Base-by-base conservation (phyloP, 2,888 invertebrate genomes). In the Aphrophora alni region DNA sequence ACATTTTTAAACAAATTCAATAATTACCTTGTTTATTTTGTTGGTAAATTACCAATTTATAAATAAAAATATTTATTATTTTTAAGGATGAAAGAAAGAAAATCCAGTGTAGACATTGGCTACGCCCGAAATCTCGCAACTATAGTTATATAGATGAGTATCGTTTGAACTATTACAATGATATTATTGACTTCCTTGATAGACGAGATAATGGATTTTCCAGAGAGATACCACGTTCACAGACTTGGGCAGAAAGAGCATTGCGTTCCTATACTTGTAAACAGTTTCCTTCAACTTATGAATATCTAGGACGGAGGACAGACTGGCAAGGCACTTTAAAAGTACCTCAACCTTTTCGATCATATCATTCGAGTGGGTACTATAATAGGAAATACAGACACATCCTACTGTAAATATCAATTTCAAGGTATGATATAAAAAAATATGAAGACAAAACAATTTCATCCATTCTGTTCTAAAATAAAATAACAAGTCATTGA, bases 171-270 rank as follows among this genome's bases (percentile, higher is more conserved):
- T 96, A 96, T 88, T 96, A 96, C 89, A 93, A 95, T 87, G 95
- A 96, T 87, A 93, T 95, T 82, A 95, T 96, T 88, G 93, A 93
- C 87, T 96, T 94, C 89, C 88, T 96, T 89, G 94, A 96, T 88
- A 92, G 93, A 87, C 91, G 94, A 85, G 92, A 93, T 88, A 90
- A 90, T 84, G 96, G 96, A 0, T 83, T 88, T 27, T 80, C 88
- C 82, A 91, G 93, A 75, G 95, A 95, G 85, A 90, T 91, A 82
- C 96, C 96, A 0, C 90, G 93, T 80, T 92, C 96, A 21, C 95
- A 96, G 88, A 95, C 95, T 38, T 96, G 96, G 96, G 94, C 93
- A 75, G 96, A 96, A 88, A 92, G 96, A 78, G 93, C 93, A 68
- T 90, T 95, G 82, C 91, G 95, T 84, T 93, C 94, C 14, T 94